These are phyloP conservation scores for Pagrus major DNA, from an alignment of 2,113 vertebrate species.

Conservation along the genomic window DNA sequence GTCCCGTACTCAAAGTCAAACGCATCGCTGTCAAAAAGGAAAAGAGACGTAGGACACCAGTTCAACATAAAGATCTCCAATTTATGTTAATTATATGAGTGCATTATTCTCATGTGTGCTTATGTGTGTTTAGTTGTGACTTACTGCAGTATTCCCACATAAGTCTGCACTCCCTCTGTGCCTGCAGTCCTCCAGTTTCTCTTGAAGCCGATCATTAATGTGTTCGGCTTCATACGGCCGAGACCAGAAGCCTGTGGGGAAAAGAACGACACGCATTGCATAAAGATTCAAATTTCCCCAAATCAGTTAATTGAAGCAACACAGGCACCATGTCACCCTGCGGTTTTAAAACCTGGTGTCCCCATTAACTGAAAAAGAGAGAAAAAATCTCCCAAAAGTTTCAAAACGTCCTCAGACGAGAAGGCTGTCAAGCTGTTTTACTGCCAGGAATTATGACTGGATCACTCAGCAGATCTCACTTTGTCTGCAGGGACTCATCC, in stretches of 20 bases:
- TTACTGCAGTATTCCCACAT: slow-evolving; percentile 96
- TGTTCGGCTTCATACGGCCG: slow-evolving; percentile 96
- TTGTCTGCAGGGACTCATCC: slow-evolving; percentile 47
- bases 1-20: slow-evolving; percentile 96
- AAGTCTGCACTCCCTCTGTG: slow-evolving; percentile 86
- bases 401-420: slow-evolving; percentile 13
- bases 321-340: background rate
- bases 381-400: slow-evolving; percentile 23
- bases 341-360: slow-evolving; percentile 28
- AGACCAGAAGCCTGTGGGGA: slow-evolving; percentile 90
- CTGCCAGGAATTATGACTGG: slow-evolving; percentile 37
- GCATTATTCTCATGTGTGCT: background rate
- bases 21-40: slow-evolving; percentile 86
- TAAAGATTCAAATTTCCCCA: background rate
- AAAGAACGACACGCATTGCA: background rate
- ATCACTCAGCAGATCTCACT: slow-evolving; percentile 52
- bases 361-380: slow-evolving; percentile 10
- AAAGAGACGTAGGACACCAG: slow-evolving; percentile 12
- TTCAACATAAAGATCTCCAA: slow-evolving; percentile 12
- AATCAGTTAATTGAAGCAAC: slow-evolving; percentile 17
- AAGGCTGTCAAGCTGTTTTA: slow-evolving; percentile 45
- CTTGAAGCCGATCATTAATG: slow-evolving; percentile 95
- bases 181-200: slow-evolving; percentile 89
- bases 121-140: slow-evolving; percentile 67
- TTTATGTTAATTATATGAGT: background rate